Evolutionary conservation across 2,888 invertebrate species (phyloP).

Genomic region (Apodemia hepburni): DNA sequence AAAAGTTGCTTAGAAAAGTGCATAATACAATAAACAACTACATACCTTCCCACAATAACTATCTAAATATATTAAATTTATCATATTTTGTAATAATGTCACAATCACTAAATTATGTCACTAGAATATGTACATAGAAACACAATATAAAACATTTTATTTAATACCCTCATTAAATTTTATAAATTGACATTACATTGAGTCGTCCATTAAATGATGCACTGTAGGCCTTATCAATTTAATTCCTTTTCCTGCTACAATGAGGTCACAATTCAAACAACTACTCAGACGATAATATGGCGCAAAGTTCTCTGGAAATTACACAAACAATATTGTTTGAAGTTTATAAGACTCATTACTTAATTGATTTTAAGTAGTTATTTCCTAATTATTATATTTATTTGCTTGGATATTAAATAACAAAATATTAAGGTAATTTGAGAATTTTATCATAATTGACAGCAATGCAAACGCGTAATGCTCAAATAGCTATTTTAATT

Average conservation of each 20-base stretch:
- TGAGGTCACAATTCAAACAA: conserved; percentile 72
- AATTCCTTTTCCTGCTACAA: conserved; percentile 72
- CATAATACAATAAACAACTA: not conserved
- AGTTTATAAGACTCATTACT: not conserved
- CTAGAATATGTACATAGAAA: not conserved
- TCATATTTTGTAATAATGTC: not conserved
- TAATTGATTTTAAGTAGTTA: not conserved
- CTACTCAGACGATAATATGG: conserved; percentile 38
- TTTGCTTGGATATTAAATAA: no score
- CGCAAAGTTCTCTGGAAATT: conserved; percentile 14
- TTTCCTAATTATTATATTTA: not conserved
- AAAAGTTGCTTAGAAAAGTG: not conserved
- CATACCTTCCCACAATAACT: not conserved
- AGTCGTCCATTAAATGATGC: conserved; percentile 21
- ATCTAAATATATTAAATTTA: not conserved
- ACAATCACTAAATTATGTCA: not conserved
- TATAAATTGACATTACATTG: conserved; percentile 18
- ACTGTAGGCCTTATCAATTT: conserved; percentile 60
- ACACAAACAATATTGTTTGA: not conserved
- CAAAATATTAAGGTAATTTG: no score
- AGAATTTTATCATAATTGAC: no score
- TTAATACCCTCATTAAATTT: not conserved
- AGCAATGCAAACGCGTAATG: no score
- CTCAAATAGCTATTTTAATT: no score
- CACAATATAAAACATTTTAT: not conserved